Conservation (phyloP, 2,797 vertebrate genomes). For the Catharus ustulatus region DNA sequence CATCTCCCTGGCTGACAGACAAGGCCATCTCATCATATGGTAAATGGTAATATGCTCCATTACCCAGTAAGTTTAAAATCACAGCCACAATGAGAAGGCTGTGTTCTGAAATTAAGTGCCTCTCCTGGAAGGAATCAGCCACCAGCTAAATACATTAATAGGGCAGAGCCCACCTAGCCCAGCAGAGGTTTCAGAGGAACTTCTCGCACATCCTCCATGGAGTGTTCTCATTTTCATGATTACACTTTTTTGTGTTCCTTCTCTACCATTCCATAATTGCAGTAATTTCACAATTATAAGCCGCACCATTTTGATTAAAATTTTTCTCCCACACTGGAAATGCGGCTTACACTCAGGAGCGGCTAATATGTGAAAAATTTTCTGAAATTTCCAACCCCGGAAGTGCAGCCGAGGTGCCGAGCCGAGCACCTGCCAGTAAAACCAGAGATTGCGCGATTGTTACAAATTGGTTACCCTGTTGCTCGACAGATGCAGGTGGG, state of each 20-base stretch:
- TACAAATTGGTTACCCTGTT: too few species aligned
- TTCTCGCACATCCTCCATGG: background rate
- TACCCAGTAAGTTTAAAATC: slow-evolving; percentile 77
- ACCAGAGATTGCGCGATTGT: too few species aligned
- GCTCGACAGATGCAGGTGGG: too few species aligned
- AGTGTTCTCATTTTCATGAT: background rate
- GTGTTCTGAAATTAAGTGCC: slow-evolving; percentile 57
- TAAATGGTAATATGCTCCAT: slow-evolving; percentile 75
- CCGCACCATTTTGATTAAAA: too few species aligned
- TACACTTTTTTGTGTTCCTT: background rate
- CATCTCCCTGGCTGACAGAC: slow-evolving; percentile 70
- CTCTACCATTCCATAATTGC: background rate
- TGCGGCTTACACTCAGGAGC: too few species aligned
- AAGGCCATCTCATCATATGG: slow-evolving; percentile 75
- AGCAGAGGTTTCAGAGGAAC: background rate
- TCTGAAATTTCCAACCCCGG: too few species aligned
- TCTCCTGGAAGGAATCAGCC: slow-evolving; percentile 46
- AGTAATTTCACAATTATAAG: too few species aligned
- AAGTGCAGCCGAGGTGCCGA: too few species aligned
- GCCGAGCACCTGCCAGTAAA: too few species aligned
- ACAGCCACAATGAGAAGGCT: slow-evolving; percentile 61
- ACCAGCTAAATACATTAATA: slow-evolving; percentile 14
- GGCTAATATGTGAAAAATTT: too few species aligned
- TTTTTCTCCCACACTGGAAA: too few species aligned
- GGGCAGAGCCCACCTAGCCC: background rate